Evolutionary conservation across 2,888 invertebrate species (phyloP), one percentile per base, ranked within the genome.

Genomic region (Arrhopalites spinosus): DNA sequence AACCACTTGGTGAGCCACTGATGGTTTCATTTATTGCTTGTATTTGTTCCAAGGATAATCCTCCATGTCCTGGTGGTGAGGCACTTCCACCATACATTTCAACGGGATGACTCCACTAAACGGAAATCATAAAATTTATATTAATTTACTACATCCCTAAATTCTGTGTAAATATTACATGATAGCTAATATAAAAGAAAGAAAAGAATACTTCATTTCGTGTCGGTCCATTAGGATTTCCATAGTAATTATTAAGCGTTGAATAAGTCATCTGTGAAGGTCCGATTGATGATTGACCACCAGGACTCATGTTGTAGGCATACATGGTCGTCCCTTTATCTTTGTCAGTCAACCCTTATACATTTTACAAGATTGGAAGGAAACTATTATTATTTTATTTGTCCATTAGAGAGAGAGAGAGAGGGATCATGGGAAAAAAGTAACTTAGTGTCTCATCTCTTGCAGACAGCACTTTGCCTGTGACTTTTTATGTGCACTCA

Each of bases 371-470:
- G 36, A 36, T 53, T 20, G 30, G n/a, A 50, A 15, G 50, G 45
- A 68, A 53, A 67, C 67, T 67, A 74, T 74, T 74, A 75, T 75
- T 75, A 75, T 75, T 70, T 75, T 75, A 75, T 70, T 69, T 75
- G 61, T 70, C 70, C 75, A 75, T 75, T 75, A 70, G 69, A 63
- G n/a, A 27, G 71, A 36, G 27, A 68, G 56, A 67, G 67, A 45
- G 5, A 20, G 66, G 5, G 23, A 36, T 47, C 43, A 27, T 11
- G 43, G 36, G 25, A 59, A 74, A 78, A 77, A 73, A 73, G 72
- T 59, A 75, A 73, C 73, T 27, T 75, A 50, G 36, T 36, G 36
- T 36, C 36, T 36, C 36, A 36, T 36, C 36, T 36, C 36, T 11
- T 36, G 3, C 36, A 36, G 36, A 36, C 36, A 36, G 36, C 36